These are phyloP conservation scores for Ctenosaura bakeri DNA, from an alignment of 2,797 vertebrate genomes.

Conservation along the genomic window DNA sequence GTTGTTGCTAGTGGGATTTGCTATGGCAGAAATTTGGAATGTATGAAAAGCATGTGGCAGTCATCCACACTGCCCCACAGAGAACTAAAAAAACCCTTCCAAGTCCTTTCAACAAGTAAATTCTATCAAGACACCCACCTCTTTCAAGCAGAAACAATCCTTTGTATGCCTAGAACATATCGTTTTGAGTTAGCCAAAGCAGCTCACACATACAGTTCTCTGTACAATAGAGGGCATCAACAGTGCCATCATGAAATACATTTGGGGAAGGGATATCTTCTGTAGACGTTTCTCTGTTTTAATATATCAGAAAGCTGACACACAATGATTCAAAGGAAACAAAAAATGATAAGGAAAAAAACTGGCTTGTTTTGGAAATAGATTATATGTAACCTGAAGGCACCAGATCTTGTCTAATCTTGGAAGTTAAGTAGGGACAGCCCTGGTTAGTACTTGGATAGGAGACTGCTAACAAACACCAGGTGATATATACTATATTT, in stretches of 20 bases:
- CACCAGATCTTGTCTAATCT: no score
- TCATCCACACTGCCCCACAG: conserved; percentile 82
- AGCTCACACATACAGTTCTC: conserved; percentile 58
- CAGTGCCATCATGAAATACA: conserved; percentile 30
- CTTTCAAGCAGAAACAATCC: conserved; percentile 73
- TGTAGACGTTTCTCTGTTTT: neutral
- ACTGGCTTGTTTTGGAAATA: neutral
- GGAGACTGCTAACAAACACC: no score
- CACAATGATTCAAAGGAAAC: conserved; percentile 30
- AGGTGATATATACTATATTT: no score
- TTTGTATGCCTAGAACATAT: conserved; percentile 85
- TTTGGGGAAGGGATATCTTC: neutral
- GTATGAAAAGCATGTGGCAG: conserved; percentile 88
- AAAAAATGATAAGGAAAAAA: neutral
- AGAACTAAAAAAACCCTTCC: conserved; percentile 42
- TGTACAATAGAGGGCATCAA: conserved; percentile 50
- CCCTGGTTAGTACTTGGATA: no score
- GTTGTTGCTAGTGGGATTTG: conserved; percentile 82
- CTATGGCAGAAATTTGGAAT: conserved; percentile 90
- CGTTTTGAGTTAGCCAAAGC: conserved; percentile 75
- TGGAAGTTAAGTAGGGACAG: no score
- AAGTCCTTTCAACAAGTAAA: conserved; percentile 70
- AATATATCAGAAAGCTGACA: conserved; percentile 9
- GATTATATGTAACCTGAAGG: neutral
- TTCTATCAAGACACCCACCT: conserved; percentile 84